Evolutionary conservation across 1,140 invertebrate species (phyloP), one percentile per base, ranked within the genome.

Genomic region (Drosophila takahashii): DNA sequence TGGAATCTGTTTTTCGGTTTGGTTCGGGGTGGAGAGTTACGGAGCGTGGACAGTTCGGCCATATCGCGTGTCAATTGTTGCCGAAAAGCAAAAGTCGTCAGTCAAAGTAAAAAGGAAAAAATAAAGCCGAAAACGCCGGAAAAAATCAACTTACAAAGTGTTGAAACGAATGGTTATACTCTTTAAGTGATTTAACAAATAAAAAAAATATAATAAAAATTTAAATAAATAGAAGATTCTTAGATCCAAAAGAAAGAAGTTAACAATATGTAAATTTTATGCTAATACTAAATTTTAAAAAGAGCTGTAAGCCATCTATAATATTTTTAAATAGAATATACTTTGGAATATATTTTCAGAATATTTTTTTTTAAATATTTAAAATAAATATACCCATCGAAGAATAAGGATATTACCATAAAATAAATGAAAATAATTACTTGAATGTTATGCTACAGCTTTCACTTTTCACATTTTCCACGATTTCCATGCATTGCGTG

Each of bases 21-120:
- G 9, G 11, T 34, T 58, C 15, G 27, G 9, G 5, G 16, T 34
- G 29, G 36, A 22, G 15, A 9, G 11, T 29, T 6, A 36, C 3
- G 15, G 16, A 32, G 41, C 32, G 44, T 16, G 47, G 41, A 22
- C 50, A 56, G 64, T 54, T 54, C 29, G 58, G n/a, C 27, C 41
- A 42, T 81, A 90, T 91, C 84, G 89, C 89, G 80, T 91, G 84
- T 85, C 83, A 89, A 89, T 84, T 81, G 77, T 73, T 79, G 77
- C 53, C 72, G 52, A 80, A 84, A 74, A 78, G 62, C 60, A 80
- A 84, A 76, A 69, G 71, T 80, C 66, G 78, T 71, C 79, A 86
- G 66, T 57, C 65, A 81, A 81, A 80, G 56, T 64, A 42, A 72
- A 83, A 83, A 60, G 15, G 41, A 54, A 80, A 42, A 57, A 59